Conservation (phyloP, 2,113 vertebrate species). For the Naja naja region DNA sequence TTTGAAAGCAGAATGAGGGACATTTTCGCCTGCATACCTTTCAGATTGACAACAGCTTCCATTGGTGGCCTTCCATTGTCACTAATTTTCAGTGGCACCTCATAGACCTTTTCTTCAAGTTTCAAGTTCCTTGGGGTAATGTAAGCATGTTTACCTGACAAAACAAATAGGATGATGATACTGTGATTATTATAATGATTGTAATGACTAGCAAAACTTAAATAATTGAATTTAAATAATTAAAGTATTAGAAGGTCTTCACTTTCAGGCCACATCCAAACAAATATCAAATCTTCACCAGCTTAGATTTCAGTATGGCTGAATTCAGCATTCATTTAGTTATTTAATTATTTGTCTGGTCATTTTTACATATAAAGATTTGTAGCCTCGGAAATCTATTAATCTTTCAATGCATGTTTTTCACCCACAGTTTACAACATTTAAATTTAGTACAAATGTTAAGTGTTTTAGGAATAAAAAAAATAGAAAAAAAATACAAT, state of each 20-base stretch:
- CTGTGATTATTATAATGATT: background rate
- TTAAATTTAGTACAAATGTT: background rate
- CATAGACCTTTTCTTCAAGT: conserved; percentile 62
- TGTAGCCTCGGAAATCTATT: background rate
- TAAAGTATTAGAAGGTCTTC: background rate
- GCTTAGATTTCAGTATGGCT: background rate
- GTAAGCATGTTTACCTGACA: conserved; percentile 64
- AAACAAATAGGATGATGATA: conserved; percentile 6
- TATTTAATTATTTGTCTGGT: background rate
- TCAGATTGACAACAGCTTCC: conserved; percentile 51
- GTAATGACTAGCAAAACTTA: background rate
- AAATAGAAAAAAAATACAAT: background rate
- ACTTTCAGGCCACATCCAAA: background rate
- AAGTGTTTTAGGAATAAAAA: background rate
- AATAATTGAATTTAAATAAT: background rate
- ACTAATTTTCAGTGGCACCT: conserved; percentile 58
- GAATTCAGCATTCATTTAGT: background rate
- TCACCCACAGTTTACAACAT: background rate
- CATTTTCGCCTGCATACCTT: conserved; percentile 56
- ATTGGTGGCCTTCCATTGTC: conserved; percentile 65
- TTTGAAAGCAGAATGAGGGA: background rate
- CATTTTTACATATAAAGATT: background rate
- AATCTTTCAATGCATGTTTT: background rate
- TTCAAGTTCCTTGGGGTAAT: conserved; percentile 59
- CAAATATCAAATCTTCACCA: background rate